Evolutionary conservation across 2,113 vertebrate genomes (phyloP).

Genomic region (Rhizomys pruinosus): DNA sequence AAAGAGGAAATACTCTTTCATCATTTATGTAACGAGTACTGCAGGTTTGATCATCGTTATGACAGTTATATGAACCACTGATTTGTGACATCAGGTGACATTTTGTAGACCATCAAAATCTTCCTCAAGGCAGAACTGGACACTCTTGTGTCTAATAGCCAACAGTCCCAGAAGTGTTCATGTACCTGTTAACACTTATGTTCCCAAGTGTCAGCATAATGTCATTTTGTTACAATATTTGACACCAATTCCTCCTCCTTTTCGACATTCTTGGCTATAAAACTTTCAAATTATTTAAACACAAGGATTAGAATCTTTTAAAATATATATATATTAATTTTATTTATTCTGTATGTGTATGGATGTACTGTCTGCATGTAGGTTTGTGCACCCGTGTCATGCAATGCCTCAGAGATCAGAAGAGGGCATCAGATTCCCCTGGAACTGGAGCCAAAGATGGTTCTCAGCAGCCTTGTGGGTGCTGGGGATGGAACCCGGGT

Average conservation of each 20-base stretch:
- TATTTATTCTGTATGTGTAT: too few relatives aligned
- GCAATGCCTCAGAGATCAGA: too few relatives aligned
- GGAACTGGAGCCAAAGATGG: too few relatives aligned
- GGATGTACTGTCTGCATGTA: too few relatives aligned
- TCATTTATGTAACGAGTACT: conserved; percentile 68
- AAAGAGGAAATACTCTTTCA: conserved; percentile 61
- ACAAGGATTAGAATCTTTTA: conserved; percentile 8
- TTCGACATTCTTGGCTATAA: conserved; percentile 50
- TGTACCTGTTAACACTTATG: conserved; percentile 32
- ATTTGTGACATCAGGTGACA: conserved; percentile 66
- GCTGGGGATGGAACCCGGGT: too few relatives aligned
- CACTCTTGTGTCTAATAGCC: conserved; percentile 45
- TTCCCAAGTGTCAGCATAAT: not conserved
- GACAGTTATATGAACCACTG: conserved; percentile 64
- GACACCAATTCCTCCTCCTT: conserved; percentile 36
- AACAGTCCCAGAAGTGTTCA: conserved; percentile 40
- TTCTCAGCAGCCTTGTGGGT: too few relatives aligned
- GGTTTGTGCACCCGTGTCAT: too few relatives aligned
- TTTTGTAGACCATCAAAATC: conserved; percentile 69
- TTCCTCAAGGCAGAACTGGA: conserved; percentile 66
- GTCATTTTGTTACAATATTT: not conserved
- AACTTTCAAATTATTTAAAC: conserved; percentile 46
- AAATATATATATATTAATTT: too few relatives aligned
- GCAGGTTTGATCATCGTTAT: conserved; percentile 63
- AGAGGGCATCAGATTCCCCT: too few relatives aligned